Evolutionary conservation across 2,797 vertebrate genomes (phyloP).

Genomic region (Synaphobranchus kaupii): DNA sequence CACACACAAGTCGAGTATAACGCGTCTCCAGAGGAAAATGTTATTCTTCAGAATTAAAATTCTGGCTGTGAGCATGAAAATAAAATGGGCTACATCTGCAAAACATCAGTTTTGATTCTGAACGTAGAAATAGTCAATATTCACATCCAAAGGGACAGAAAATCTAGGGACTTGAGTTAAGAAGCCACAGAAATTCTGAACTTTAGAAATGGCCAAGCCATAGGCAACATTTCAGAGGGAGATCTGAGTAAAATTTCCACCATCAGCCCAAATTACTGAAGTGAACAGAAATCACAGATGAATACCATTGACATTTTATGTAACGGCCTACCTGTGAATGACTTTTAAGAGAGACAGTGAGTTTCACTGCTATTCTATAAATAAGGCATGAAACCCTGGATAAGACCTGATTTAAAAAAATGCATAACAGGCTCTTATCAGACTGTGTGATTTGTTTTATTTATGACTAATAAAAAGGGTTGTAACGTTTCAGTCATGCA

Average conservation of each 20-base stretch:
- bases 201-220: background rate
- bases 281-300: background rate
- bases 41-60: too few relatives aligned
- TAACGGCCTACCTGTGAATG: background rate
- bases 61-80: too few relatives aligned
- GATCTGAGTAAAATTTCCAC: background rate
- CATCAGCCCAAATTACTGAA: background rate
- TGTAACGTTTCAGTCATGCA: background rate
- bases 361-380: background rate
- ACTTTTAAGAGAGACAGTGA: background rate
- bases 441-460: background rate
- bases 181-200: background rate
- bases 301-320: background rate
- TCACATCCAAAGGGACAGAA: background rate
- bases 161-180: background rate
- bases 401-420: background rate
- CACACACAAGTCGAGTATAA: background rate
- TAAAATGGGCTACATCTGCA: too few relatives aligned
- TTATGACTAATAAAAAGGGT: background rate
- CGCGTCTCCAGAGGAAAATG: too few relatives aligned
- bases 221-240: background rate
- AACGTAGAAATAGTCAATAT: constrained; percentile 1
- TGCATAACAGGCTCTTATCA: background rate
- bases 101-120: background rate
- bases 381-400: background rate